phyloP scores from a whole-genome alignment of 2,888 invertebrate species.

The Panopea generosa region DNA sequence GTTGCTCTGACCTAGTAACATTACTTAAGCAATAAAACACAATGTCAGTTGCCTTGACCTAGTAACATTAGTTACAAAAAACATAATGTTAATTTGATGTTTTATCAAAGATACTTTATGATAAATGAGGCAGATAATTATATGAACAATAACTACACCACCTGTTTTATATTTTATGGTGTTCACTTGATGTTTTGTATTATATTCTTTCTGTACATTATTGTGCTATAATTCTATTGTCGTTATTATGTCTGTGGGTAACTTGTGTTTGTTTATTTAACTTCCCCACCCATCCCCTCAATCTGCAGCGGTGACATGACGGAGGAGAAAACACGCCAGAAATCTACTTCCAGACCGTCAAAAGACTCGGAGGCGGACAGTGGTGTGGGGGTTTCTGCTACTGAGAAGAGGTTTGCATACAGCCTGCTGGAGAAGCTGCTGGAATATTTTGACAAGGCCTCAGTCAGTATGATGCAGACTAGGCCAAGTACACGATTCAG shows the following conservation, averaged over 20 bases:
- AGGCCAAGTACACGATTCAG: conserved; percentile 98
- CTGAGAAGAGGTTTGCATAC: conserved; percentile 98
- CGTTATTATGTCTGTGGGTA: conserved; percentile 13
- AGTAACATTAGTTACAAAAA: too few species aligned
- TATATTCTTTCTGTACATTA: conserved; percentile 35
- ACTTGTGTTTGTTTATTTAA: conserved; percentile 31
- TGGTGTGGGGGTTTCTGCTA: conserved; percentile 88
- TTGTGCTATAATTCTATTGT: neutral
- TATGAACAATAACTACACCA: too few species aligned
- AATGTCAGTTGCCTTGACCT: too few species aligned
- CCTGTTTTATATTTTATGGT: too few species aligned
- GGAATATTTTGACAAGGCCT: conserved; percentile 98
- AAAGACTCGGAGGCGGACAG: conserved; percentile 81
- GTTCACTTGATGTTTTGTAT: too few species aligned
- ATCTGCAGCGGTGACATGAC: conserved; percentile 63
- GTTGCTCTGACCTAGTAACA: too few species aligned
- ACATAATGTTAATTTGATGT: too few species aligned
- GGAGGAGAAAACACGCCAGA: conserved; percentile 53
- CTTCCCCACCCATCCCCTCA: conserved; percentile 34
- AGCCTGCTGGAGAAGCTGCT: conserved; percentile 98
- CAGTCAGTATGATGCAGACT: conserved; percentile 93
- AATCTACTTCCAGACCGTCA: conserved; percentile 78
- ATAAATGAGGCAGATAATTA: too few species aligned
- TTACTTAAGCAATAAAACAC: too few species aligned
- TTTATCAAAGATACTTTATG: too few species aligned